Evolutionary conservation across 1,140 invertebrate species (phyloP), one percentile per base, ranked within the genome.

Genomic region (Battus philenor): DNA sequence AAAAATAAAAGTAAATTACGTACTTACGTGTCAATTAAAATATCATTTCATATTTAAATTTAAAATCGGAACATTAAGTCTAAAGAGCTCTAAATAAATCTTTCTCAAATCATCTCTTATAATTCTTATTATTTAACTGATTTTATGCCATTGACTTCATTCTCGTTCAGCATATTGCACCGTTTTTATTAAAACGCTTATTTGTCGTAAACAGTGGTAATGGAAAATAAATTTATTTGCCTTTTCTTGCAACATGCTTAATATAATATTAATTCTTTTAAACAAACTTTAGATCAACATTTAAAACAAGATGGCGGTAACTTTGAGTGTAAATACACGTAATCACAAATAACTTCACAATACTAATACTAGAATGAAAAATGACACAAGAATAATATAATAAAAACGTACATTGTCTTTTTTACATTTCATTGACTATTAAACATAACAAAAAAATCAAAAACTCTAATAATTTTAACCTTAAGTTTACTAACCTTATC

Each of bases 171-270:
- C 33, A 36, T 36, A 4, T 17, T 15, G 9, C 13, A 18, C n/a
- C n/a, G n/a, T n/a, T n/a, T n/a, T n/a, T n/a, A n/a, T n/a, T n/a
- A n/a, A n/a, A n/a, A n/a, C 4, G n/a, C 7, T 27, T 33, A 9
- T 13, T 29, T 41, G 38, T 29, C 38, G 38, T 41, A 41, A 41
- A 41, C 38, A 41, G 38, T 17, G 24, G 38, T 41, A 1, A 15
- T 24, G 8, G 27, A 27, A 13, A 10, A 41, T 6, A 20, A 6
- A 6, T 20, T 20, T 20, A 20, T 20, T 2, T 20, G 6, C 33
- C 18, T 11, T 5, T 33, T 5, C 16, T 36, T 6, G 17, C 32
- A 18, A 16, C 17, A 20, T 20, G 18, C 6, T 3, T 20, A 20
- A 2, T 3, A 20, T 20, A 20, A 20, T 20, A 3, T 20, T 20